These are phyloP conservation scores for Dermolepida albohirtum DNA, from an alignment of 2,888 invertebrate species.

Conservation along the genomic window DNA sequence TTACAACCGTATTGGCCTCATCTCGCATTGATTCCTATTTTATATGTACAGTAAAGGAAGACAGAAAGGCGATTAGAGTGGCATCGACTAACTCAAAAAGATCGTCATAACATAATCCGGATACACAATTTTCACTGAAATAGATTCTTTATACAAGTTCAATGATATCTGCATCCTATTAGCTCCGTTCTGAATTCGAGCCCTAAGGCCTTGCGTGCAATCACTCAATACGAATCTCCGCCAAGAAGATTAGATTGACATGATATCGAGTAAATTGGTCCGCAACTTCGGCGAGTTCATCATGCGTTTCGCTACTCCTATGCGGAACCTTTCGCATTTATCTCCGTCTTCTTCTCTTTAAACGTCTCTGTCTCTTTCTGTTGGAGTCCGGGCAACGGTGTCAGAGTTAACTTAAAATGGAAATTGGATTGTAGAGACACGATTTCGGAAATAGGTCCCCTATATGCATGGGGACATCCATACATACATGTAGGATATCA, in stretches of 20 bases:
- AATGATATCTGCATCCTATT: conserved; percentile 54
- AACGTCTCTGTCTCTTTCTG: conserved; percentile 38
- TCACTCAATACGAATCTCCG: conserved; percentile 43
- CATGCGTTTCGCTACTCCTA: conserved; percentile 56
- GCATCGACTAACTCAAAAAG: conserved; percentile 33
- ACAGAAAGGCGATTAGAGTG: conserved; percentile 34
- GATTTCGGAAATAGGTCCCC: conserved; percentile 20
- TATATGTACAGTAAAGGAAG: conserved; percentile 19
- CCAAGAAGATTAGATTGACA: conserved; percentile 27
- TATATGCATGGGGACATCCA: conserved; percentile 17
- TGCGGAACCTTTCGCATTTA: conserved; percentile 57
- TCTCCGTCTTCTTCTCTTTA: conserved; percentile 50
- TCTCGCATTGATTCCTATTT: conserved; percentile 9
- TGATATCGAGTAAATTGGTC: conserved; percentile 42
- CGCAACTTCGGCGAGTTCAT: conserved; percentile 55
- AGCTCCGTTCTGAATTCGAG: conserved; percentile 50
- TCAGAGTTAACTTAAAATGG: conserved; percentile 60
- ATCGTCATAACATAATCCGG: conserved; percentile 36
- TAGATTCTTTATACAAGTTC: conserved; percentile 54
- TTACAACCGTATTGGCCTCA: conserved; percentile 10
- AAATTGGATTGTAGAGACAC: conserved; percentile 57
- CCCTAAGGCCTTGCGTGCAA: conserved; percentile 51
- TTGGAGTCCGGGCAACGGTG: conserved; percentile 48
- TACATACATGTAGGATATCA: conserved; percentile 14
- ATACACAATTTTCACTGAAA: conserved; percentile 47